Evolutionary conservation across 1,140 invertebrate species (phyloP), one percentile per base, ranked within the genome.

Genomic region (Bombus superbus): DNA sequence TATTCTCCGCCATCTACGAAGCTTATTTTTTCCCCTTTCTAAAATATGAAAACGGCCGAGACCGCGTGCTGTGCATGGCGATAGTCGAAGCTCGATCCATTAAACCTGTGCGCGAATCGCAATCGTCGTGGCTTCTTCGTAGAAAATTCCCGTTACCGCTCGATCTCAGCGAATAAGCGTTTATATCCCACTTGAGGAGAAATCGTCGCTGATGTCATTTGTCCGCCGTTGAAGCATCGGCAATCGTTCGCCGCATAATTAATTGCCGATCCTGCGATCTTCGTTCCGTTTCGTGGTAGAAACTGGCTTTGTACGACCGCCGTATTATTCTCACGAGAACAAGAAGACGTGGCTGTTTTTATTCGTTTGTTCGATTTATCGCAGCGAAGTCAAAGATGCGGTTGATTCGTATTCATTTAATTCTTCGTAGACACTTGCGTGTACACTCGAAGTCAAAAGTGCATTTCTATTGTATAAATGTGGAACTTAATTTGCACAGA

Each of bases 151-250:
- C 90, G 89, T 93, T 90, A 90, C 91, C 85, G 75, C 92, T 91
- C 88, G 92, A 93, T 94, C 92, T 90, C 89, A 9, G 89, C 86
- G 91, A 93, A 35, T 22, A 38, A 94, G 91, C 92, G 90, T 93
- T 68, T 72, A 44, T 92, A 94, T 93, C 91, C 92, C 89, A 92
- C 89, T 93, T 93, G 90, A 81, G 90, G 93, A 92, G 92, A 94
- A 94, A 94, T 94, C 93, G 91, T 89, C 87, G 74, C 83, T 84
- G 89, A 87, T 74, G 71, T 85, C 86, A 89, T 92, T 92, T 89
- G 89, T 92, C 88, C 78, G 75, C 77, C 32, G 28, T 28, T 22
- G 86, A 78, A 87, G 74, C 79, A 74, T 71, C 83, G 47, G 22
- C 25, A 88, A 62, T 79, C 85, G 53, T 69, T 89, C 59, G n/a